These are phyloP conservation scores for Anser brachyrhynchus DNA, from an alignment of 2,113 vertebrate genomes.

Conservation along the genomic window DNA sequence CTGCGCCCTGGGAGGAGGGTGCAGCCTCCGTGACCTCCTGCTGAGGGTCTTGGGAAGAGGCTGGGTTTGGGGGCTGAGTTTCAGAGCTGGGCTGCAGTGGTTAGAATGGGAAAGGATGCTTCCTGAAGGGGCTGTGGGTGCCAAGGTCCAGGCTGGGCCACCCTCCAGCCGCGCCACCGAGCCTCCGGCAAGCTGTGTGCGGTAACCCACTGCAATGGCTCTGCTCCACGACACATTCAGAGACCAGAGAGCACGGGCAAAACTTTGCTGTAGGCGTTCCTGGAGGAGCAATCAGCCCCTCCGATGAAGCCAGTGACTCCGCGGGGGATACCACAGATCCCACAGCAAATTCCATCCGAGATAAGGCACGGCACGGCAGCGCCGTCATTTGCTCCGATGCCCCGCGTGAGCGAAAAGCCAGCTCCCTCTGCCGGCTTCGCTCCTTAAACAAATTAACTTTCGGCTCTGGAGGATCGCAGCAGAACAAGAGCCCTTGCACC, in stretches of 20 bases:
- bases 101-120: neutral
- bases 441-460: neutral
- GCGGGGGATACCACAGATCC: rapidly evolving
- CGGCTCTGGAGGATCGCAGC: rapidly evolving
- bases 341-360: constrained; percentile 17
- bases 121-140: neutral
- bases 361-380: rapidly evolving
- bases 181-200: neutral
- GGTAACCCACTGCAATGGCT: neutral
- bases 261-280: neutral
- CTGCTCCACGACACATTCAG: neutral
- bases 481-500: neutral
- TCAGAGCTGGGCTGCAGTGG: neutral
- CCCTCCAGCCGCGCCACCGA: neutral
- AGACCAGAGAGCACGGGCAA: neutral
- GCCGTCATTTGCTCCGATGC: neutral
- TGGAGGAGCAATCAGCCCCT: neutral
- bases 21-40: neutral
- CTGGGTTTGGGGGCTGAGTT: neutral
- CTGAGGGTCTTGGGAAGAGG: neutral
- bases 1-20: neutral
- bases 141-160: neutral
- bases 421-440: constrained; percentile 49
- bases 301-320: neutral
- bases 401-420: neutral